These are phyloP conservation scores for Cordilura impudica DNA, from an alignment of 2,888 invertebrate genomes.

Conservation along the genomic window DNA sequence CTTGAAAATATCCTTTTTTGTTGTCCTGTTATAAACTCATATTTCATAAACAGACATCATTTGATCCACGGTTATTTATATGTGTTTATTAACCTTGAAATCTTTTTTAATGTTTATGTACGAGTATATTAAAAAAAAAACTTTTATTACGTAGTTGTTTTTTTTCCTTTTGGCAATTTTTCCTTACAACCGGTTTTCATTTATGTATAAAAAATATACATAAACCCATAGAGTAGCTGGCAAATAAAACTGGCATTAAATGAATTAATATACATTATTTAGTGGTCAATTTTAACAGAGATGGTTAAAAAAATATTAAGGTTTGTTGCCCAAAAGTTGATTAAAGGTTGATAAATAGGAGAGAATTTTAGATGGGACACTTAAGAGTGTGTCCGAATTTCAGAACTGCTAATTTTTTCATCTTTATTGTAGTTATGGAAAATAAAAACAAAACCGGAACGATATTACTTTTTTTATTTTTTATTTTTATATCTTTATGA, in stretches of 20 bases:
- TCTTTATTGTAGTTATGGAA: no score
- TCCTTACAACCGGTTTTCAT: neutral
- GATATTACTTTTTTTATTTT: no score
- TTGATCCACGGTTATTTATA: neutral
- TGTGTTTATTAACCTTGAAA: constrained; percentile 31
- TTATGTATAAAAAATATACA: neutral
- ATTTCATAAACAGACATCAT: constrained; percentile 31
- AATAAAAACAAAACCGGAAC: no score
- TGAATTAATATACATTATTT: neutral
- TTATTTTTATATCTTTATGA: no score
- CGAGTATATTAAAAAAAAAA: no score
- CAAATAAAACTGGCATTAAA: constrained; percentile 1
- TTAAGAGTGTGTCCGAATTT: no score
- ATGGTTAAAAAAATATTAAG: neutral
- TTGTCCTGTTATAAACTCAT: constrained; percentile 2
- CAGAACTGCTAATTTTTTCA: no score
- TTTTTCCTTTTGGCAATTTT: constrained; percentile 4
- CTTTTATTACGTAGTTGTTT: neutral
- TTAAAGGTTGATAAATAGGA: no score
- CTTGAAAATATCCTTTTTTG: neutral
- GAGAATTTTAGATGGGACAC: no score
- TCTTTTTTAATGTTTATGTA: neutral
- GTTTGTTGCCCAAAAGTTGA: no score
- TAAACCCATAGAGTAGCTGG: neutral
- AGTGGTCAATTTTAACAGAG: neutral